These are phyloP conservation scores for Raja brachyura DNA, from an alignment of 2,113 vertebrate species.

Conservation along the genomic window DNA sequence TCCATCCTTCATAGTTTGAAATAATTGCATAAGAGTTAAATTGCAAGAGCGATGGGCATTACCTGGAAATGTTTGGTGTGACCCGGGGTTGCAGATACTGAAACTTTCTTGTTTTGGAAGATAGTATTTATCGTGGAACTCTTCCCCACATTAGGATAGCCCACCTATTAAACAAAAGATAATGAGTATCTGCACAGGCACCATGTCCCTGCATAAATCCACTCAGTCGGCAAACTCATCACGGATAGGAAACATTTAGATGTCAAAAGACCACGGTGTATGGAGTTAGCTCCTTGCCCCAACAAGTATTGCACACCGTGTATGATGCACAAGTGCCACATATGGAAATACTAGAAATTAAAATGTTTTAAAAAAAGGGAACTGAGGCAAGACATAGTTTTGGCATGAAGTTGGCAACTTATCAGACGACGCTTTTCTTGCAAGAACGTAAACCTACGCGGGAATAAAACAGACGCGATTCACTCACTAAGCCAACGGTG, in stretches of 20 bases:
- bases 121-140: conserved; percentile 97
- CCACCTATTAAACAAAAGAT: conserved; percentile 61
- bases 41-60: conserved; percentile 39
- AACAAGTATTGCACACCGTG: background rate
- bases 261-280: too few species aligned
- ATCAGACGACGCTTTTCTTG: too few species aligned
- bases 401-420: background rate
- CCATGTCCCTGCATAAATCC: too few species aligned
- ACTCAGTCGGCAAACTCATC: background rate
- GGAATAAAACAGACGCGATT: background rate
- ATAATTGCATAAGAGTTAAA: background rate
- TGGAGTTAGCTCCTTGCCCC: background rate
- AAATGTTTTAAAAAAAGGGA: background rate
- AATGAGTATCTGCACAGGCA: background rate
- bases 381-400: background rate
- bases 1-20: background rate
- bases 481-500: conserved; percentile 87
- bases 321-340: too few species aligned
- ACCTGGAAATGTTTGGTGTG: conserved; percentile 98
- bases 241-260: background rate
- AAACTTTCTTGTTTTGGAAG: conserved; percentile 90
- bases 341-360: background rate
- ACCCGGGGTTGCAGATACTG: conserved; percentile 89
- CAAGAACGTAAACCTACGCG: background rate
- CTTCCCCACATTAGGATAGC: conserved; percentile 96